Conservation (phyloP, 2,113 vertebrate species). For the Lynx canadensis region DNA sequence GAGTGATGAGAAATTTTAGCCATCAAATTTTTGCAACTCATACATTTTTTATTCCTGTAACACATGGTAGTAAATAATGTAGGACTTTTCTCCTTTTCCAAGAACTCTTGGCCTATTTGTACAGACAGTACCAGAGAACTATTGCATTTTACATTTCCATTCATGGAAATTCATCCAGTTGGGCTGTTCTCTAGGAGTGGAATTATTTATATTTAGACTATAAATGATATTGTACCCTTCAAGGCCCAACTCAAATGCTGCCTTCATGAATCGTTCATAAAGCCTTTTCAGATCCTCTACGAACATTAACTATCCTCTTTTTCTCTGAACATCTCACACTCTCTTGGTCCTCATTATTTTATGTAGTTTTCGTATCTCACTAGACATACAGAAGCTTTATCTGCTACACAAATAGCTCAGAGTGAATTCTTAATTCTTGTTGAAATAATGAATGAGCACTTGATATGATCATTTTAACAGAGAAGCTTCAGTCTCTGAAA, state of each 20-base stretch:
- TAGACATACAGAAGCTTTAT: background rate
- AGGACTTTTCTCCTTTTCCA: constrained; percentile 62
- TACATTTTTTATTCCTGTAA: constrained; percentile 76
- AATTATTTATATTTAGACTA: constrained; percentile 33
- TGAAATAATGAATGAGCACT: background rate
- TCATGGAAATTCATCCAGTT: constrained; percentile 43
- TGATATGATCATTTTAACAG: constrained; percentile 20
- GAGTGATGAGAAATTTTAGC: constrained; percentile 50
- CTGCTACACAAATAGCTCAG: background rate
- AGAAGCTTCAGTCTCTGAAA: background rate
- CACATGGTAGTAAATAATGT: constrained; percentile 75
- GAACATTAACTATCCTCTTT: background rate
- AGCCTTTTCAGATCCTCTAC: background rate
- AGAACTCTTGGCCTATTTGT: constrained; percentile 13
- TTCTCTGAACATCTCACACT: background rate
- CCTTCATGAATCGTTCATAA: constrained; percentile 53
- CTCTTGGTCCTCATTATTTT: background rate
- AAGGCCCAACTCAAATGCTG: constrained; percentile 7
- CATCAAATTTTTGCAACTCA: constrained; percentile 68
- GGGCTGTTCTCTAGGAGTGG: background rate
- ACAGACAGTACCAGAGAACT: background rate
- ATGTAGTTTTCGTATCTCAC: background rate
- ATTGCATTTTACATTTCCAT: constrained; percentile 52
- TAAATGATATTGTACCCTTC: constrained; percentile 27
- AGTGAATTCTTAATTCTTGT: background rate